Evolutionary conservation across 2,797 vertebrate species (phyloP), one percentile per base, ranked within the genome.

Genomic region (Macropodus opercularis): DNA sequence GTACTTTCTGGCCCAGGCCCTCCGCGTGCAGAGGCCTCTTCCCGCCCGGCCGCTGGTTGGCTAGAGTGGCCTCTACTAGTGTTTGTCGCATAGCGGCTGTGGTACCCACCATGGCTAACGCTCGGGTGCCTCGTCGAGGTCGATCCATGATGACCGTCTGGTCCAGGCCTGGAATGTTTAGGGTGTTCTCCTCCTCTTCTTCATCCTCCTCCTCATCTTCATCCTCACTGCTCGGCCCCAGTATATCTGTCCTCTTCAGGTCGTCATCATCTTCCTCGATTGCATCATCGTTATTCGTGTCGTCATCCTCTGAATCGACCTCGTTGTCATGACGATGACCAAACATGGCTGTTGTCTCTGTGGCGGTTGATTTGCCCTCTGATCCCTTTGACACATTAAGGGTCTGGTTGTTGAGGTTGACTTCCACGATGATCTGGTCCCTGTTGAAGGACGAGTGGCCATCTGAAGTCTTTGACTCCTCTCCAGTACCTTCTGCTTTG

Each of bases 371-470:
- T 72, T 96, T 96, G 5, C 94, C 94, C 66, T 98, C 96, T 0
- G 73, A 91, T 22, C 96, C 96, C 32, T 96, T 98, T 23, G 96
- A 98, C 75, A 99, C 97, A 0, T 99, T 98, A 39, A 99, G 92
- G 0, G 97, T 99, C 87, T 99, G 97, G 87, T 98, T 99, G 90
- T 99, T 99, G 68, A 99, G 94, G 84, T 99, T 99, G 81, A 99
- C 96, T 89, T 99, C 97, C 46, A 99, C 97, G 0, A 99, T 99
- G 87, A 99, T 99, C 87, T 99, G 96, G 78, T 99, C 94, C 54
- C 90, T 90, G 87, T 95, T 95, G 74, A 95, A 99, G 10, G 95
- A 93, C 26, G 85, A 59, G n/a, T 93, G 88, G 46, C 79, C 82
- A 3, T 94, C 94, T 1, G 92, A 63, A 2, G 84, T 82, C 53